A percentile compares a stretch with the other conserved stretches of the same genome.
Conservation (phyloP, 2,113 vertebrate species). For the Candoia aspera region DNA sequence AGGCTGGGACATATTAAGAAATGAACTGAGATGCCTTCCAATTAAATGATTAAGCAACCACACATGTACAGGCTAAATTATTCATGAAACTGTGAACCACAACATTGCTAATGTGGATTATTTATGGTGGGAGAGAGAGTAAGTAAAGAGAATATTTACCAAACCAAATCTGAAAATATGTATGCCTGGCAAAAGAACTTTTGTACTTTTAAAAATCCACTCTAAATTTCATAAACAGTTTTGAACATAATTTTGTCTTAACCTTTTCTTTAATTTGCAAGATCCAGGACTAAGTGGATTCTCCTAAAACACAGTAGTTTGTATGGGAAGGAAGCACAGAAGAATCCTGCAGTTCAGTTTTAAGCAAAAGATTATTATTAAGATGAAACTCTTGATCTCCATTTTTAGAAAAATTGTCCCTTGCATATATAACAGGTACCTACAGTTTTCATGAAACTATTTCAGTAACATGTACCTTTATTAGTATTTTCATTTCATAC, state of each 20-base stretch:
- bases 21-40: slow-evolving; percentile 64
- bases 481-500: neutral
- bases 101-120: slow-evolving; percentile 63
- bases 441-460: fast-evolving
- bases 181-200: neutral
- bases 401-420: neutral
- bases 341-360: neutral
- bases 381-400: neutral
- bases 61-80: slow-evolving; percentile 49
- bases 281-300: fast-evolving
- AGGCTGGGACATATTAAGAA: slow-evolving; percentile 73
- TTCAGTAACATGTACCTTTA: fast-evolving
- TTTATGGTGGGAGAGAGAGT: slow-evolving; percentile 54
- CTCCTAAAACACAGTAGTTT: neutral
- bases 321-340: neutral
- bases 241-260: neutral
- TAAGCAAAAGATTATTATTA: neutral
- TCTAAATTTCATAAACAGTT: neutral
- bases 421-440: neutral
- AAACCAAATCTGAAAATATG: neutral
- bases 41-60: slow-evolving; percentile 56
- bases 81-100: slow-evolving; percentile 49
- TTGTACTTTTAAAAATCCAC: neutral
- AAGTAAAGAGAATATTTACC: slow-evolving; percentile 61
- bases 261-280: neutral